Evolutionary conservation across 2,113 vertebrate genomes (phyloP).

Genomic region (Bambusicola thoracicus): DNA sequence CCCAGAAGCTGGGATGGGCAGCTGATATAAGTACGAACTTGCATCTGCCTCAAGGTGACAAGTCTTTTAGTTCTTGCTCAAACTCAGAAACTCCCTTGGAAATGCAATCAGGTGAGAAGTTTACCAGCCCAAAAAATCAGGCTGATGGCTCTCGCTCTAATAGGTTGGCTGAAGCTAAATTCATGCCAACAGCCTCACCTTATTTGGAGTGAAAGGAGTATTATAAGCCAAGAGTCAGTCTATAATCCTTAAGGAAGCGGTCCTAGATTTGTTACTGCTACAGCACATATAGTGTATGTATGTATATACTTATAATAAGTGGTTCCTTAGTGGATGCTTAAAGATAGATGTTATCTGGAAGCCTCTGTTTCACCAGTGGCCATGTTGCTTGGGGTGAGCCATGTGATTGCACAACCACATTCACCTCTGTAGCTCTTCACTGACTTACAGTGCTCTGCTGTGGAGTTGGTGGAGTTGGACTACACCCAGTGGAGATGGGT

Average conservation of each 20-base stretch:
- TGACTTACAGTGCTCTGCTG: not conserved
- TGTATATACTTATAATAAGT: not conserved
- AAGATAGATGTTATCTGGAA: not conserved
- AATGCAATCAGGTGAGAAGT: not conserved
- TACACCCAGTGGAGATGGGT: not conserved
- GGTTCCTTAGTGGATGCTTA: not conserved
- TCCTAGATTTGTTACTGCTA: not conserved
- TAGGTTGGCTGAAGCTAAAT: not conserved
- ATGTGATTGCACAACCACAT: no score
- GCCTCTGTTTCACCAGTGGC: not conserved
- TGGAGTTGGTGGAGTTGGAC: not conserved
- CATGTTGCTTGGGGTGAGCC: rapidly evolving
- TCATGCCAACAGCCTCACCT: not conserved
- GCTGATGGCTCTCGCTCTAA: not conserved
- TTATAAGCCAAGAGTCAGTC: not conserved
- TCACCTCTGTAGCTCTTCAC: not conserved
- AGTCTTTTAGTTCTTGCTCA: not conserved
- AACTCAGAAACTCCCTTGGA: not conserved
- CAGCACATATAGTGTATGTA: not conserved
- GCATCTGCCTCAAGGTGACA: not conserved
- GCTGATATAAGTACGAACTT: not conserved
- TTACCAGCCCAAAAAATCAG: not conserved
- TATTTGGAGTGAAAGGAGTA: not conserved
- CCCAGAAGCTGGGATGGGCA: not conserved
- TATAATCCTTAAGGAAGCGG: not conserved